Percentiles rank a stretch among this genome's conserved stretches.
Evolutionary conservation across 2,888 invertebrate species (phyloP).

Genomic region (Arctia plantaginis): DNA sequence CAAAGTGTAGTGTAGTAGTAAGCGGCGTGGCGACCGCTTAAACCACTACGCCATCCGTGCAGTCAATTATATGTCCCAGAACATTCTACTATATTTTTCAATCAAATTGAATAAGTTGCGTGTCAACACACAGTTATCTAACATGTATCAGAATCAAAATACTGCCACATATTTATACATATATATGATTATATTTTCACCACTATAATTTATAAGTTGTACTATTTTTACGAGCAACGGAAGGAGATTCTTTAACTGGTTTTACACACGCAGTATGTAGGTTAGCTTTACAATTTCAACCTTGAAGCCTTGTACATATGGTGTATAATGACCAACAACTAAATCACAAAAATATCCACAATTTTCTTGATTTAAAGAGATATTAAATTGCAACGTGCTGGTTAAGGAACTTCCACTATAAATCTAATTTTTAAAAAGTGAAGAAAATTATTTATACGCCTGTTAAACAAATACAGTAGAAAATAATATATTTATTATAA

Average conservation of each 20-base stretch:
- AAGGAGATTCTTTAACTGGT: slow-evolving; percentile 31
- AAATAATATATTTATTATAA: no score
- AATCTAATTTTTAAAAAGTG: neutral
- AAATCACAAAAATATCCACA: neutral
- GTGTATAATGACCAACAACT: neutral
- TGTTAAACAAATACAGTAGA: no score
- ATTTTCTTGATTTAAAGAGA: neutral
- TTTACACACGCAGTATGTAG: slow-evolving; percentile 13
- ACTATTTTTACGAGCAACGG: slow-evolving; percentile 34
- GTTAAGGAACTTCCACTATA: neutral
- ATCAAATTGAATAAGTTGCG: neutral
- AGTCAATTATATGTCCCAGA: no score
- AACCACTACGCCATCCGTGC: no score
- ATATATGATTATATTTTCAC: slow-evolving; percentile 20
- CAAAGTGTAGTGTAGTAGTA: no score
- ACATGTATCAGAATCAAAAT: slow-evolving; percentile 4
- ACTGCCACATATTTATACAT: slow-evolving; percentile 6
- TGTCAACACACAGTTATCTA: slow-evolving; percentile 1
- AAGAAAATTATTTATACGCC: neutral
- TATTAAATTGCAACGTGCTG: neutral
- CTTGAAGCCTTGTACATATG: neutral
- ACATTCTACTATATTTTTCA: no score
- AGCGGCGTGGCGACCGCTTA: no score
- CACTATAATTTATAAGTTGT: slow-evolving; percentile 27
- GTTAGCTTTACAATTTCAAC: neutral